These are phyloP conservation scores for Vidua chalybeata DNA, from an alignment of 2,113 vertebrate species.

Conservation along the genomic window DNA sequence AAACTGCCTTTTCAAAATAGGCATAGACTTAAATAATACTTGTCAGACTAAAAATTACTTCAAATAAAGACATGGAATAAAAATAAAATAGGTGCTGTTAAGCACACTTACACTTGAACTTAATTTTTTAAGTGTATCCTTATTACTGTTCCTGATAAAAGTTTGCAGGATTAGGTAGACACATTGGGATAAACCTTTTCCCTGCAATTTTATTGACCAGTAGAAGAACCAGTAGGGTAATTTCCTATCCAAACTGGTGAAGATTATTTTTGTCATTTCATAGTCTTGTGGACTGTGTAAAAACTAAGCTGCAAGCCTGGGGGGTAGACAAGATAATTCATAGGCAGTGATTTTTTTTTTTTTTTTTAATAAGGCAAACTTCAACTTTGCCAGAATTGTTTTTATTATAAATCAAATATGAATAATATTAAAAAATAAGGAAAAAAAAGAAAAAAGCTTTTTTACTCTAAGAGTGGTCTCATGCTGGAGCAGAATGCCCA, in stretches of 20 bases:
- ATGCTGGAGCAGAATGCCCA: background rate
- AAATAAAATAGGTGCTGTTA: background rate
- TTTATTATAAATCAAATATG: background rate
- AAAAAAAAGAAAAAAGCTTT: accelerated
- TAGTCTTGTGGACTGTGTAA: background rate
- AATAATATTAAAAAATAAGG: background rate
- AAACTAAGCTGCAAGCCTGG: background rate
- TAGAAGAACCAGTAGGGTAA: background rate
- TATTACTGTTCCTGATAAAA: background rate
- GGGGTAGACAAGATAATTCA: background rate
- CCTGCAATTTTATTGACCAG: background rate
- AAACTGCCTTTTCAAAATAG: background rate
- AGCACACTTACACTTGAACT: background rate
- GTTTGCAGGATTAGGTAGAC: background rate
- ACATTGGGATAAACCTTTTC: background rate
- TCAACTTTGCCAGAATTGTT: background rate
- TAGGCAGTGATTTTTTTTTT: background rate
- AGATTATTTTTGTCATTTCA: background rate
- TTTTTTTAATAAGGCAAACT: background rate
- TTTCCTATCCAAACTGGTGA: background rate
- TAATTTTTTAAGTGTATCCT: background rate
- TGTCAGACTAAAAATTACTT: background rate
- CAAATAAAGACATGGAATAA: background rate
- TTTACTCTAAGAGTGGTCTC: background rate
- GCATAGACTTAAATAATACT: background rate